Evolutionary conservation across 53 echinoderm and acorn worm genomes (phyloP).

Genomic region (Stichopus horrens): DNA sequence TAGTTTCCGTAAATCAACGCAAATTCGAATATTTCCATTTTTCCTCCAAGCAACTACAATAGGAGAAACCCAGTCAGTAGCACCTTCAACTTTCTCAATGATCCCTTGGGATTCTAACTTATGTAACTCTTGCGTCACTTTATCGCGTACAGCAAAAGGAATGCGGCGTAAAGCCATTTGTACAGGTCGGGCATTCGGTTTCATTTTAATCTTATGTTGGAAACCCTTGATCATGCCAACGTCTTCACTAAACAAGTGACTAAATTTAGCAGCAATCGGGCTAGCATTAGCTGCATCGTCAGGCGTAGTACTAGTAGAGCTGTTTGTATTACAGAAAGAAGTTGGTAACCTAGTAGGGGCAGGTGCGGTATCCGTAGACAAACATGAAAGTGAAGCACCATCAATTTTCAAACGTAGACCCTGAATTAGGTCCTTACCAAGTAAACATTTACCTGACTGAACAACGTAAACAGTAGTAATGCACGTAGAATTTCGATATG

Average conservation of each 20-base stretch:
- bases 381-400: too few relatives aligned
- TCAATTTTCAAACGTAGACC: not conserved
- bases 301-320: not conserved
- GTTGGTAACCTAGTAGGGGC: too few relatives aligned
- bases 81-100: not conserved
- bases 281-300: not conserved
- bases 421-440: slow-evolving; percentile 25
- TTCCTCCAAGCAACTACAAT: slow-evolving; percentile 61
- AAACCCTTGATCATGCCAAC: not conserved
- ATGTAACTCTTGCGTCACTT: not conserved
- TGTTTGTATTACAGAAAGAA: too few relatives aligned
- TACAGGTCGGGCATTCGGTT: not conserved
- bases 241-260: not conserved
- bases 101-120: not conserved
- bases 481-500: not conserved
- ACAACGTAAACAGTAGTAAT: not conserved
- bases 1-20: slow-evolving; percentile 60
- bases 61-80: slow-evolving; percentile 27
- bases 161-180: not conserved
- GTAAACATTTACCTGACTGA: not conserved
- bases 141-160: not conserved
- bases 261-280: not conserved
- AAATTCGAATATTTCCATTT: slow-evolving; percentile 51
- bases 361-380: too few relatives aligned
- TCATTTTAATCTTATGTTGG: not conserved